Evolutionary conservation across 2,888 invertebrate species (phyloP).

Genomic region (Drosophila eohydei): DNA sequence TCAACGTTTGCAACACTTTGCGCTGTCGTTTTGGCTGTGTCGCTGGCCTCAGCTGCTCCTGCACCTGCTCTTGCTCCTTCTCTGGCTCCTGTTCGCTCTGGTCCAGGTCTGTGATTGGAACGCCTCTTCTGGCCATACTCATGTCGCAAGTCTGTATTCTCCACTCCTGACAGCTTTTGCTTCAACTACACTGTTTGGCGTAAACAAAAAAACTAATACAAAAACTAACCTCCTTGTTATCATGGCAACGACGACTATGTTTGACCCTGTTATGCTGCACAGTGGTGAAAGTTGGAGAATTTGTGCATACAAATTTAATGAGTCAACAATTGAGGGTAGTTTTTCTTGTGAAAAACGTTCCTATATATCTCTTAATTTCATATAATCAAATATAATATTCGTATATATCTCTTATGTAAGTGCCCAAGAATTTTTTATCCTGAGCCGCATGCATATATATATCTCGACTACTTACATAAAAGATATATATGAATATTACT

Average conservation of each 20-base stretch:
- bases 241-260: slow-evolving; percentile 29
- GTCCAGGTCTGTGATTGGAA: slow-evolving; percentile 82
- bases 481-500: no score
- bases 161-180: slow-evolving; percentile 39
- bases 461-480: no score
- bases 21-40: slow-evolving; percentile 57
- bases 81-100: slow-evolving; percentile 67
- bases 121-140: slow-evolving; percentile 38
- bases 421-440: no score
- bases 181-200: slow-evolving; percentile 17
- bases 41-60: slow-evolving; percentile 4
- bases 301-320: background rate
- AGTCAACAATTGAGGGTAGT: background rate
- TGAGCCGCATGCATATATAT: no score
- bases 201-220: slow-evolving; percentile 55
- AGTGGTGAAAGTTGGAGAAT: background rate
- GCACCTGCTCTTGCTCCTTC: slow-evolving; percentile 7
- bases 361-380: background rate
- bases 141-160: slow-evolving; percentile 19
- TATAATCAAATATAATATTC: no score
- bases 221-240: slow-evolving; percentile 15
- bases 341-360: background rate
- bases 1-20: slow-evolving; percentile 75
- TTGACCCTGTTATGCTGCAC: slow-evolving; percentile 58
- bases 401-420: no score